Base-by-base conservation (phyloP, 2,888 invertebrate species). In the Mongoloraphidia duomilia region DNA sequence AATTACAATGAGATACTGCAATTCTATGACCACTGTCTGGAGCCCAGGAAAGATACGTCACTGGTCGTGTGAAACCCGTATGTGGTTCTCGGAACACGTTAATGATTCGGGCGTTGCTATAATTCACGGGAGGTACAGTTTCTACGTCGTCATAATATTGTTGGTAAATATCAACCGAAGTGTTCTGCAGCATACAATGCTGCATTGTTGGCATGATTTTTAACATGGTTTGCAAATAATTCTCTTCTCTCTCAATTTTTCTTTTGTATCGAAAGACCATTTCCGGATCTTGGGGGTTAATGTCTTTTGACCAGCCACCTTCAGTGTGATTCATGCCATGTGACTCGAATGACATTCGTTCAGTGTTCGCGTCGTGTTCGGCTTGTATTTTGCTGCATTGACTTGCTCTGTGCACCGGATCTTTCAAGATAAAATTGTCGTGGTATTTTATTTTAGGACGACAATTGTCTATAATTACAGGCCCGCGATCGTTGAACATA, bases 231-330 rank as follows among this genome's bases (percentile, higher is more conserved):
- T 74, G 70, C 48, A 81, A 72, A 65, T 85, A 90, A 47, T 68
- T 67, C 58, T 89, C 89, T 52, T 89, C 89, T 55, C 87, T 86
- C 63, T 82, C 82, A 17, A 85, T 72, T 62, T 87, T 85, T 55
- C 89, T 84, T 47, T 84, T 73, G 64, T 82, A 82, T 47, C 89
- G 74, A 40, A 72, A 63, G 9, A 82, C 77, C 59, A 82, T 82
- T 56, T 90, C 89, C 56, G 80, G 74, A 59, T 80, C 79, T 43
- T 70, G 65, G 50, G 69, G 64, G 54, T 78, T 77, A 9, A 82
- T 69, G 55, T 90, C 89, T 59, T 80, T 80, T 2, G 89, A 87
- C 89, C 89, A 90, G 13, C 88, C 89, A 51, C 89, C 89, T 65
- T 89, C 89, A 11, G 70, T 71, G 63, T 90, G 89, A 56, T 76